phyloP scores from a whole-genome alignment of 2,888 invertebrate species.

The Drosophila mayaguana region DNA sequence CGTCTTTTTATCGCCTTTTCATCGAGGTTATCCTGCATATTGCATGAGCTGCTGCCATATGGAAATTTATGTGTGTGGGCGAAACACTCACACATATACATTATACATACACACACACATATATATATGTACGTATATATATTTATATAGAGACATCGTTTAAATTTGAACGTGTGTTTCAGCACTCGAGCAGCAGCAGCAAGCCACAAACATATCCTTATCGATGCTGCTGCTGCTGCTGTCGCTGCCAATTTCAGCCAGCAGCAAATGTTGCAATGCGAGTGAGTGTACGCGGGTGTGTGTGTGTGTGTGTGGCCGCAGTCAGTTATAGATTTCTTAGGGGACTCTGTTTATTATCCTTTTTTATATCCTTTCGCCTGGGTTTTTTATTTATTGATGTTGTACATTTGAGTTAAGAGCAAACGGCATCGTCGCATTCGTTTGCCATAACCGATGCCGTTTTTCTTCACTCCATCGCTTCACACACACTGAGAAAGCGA shows the following conservation, averaged over 20 bases:
- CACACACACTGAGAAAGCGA: background rate
- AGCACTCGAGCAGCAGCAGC: constrained; percentile 32
- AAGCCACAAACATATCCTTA: constrained; percentile 56
- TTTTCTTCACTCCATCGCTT: constrained; percentile 51
- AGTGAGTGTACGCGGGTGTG: constrained; percentile 21
- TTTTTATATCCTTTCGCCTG: constrained; percentile 78
- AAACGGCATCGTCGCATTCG: constrained; percentile 76
- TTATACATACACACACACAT: background rate
- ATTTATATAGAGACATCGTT: constrained; percentile 60
- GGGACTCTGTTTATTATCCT: constrained; percentile 80
- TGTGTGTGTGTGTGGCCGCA: constrained; percentile 61
- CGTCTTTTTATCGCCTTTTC: constrained; percentile 80
- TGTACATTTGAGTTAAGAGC: constrained; percentile 80
- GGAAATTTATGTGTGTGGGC: constrained; percentile 68
- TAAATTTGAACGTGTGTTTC: constrained; percentile 77
- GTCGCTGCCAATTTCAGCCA: constrained; percentile 60
- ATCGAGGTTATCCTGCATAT: constrained; percentile 78
- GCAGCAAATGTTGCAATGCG: constrained; percentile 43
- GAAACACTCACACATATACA: constrained; percentile 19
- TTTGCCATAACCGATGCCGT: constrained; percentile 79
- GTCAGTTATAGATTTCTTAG: constrained; percentile 79
- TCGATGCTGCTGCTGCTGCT: constrained; percentile 36
- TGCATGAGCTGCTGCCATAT: constrained; percentile 78
- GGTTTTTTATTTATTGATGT: constrained; percentile 79
- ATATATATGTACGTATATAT: constrained; percentile 11